A percentile compares a stretch with the other conserved stretches of the same genome.
Conservation (phyloP, 2,113 vertebrate genomes). For the Larimichthys crocea region DNA sequence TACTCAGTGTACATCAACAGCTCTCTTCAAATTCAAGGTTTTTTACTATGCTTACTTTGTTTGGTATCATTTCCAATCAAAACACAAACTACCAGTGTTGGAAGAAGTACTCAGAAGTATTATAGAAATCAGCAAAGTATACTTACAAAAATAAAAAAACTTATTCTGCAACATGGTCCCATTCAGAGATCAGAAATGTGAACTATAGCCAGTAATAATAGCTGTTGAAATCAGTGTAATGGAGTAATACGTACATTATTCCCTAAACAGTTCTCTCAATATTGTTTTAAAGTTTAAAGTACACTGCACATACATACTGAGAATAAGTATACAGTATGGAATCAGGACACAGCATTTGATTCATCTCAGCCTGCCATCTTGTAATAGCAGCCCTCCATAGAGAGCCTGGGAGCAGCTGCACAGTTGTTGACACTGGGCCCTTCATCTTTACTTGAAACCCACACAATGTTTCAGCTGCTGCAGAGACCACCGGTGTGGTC, state of each 20-base stretch:
- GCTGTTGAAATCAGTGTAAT: background rate
- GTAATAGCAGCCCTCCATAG: conserved; percentile 18
- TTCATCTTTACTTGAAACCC: conserved; percentile 23
- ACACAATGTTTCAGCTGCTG: conserved; percentile 42
- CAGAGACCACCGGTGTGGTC: background rate
- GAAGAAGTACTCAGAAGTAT: background rate
- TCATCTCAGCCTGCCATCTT: conserved; percentile 24
- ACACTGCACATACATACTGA: background rate
- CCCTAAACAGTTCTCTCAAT: too few species aligned
- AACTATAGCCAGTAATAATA: background rate
- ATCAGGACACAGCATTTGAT: conserved; percentile 41
- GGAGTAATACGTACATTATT: too few species aligned
- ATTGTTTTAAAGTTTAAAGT: too few species aligned
- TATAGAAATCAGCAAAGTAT: too few species aligned
- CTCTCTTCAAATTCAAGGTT: background rate
- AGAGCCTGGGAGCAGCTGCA: conserved; percentile 41
- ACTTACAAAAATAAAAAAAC: too few species aligned
- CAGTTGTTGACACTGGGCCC: conserved; percentile 24
- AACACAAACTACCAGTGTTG: background rate
- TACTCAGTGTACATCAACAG: background rate
- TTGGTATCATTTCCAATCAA: background rate
- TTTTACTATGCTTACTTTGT: background rate
- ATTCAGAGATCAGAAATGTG: too few species aligned
- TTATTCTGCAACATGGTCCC: too few species aligned
- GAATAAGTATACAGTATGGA: conserved; percentile 8